phyloP scores from a whole-genome alignment of 2,888 invertebrate genomes.

The Ophioninae sp. region DNA sequence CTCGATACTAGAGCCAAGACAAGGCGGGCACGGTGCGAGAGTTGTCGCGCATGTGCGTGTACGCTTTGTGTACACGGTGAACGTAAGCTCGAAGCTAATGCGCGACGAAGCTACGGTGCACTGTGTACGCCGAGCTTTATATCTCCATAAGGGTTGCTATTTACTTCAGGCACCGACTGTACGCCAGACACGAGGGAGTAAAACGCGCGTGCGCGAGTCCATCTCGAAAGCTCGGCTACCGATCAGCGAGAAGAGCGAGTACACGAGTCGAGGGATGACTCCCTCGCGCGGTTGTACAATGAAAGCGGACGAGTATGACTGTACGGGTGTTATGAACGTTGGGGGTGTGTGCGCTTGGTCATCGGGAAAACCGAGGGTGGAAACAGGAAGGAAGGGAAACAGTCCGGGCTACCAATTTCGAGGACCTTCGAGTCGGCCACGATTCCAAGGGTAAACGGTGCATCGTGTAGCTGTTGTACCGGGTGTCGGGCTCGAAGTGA shows the following conservation, averaged over 20 bases:
- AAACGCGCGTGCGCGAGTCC: background rate
- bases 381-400: background rate
- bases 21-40: background rate
- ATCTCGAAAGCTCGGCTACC: background rate
- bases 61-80: conserved; percentile 40
- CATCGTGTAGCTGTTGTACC: background rate
- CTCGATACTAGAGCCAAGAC: background rate
- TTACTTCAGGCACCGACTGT: background rate
- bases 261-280: background rate
- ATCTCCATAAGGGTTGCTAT: background rate
- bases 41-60: background rate
- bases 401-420: background rate
- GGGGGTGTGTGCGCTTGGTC: background rate
- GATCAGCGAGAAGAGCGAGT: background rate
- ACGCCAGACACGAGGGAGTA: background rate
- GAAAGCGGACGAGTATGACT: background rate
- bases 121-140: conserved; percentile 30
- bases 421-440: background rate
- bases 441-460: background rate
- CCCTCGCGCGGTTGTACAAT: background rate
- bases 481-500: too few relatives aligned
- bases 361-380: background rate
- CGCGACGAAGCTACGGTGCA: conserved; percentile 37
- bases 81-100: conserved; percentile 55
- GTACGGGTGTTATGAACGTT: background rate